Evolutionary conservation across 1,140 invertebrate genomes (phyloP), one percentile per base, ranked within the genome.

Genomic region (Babylonia areolata): DNA sequence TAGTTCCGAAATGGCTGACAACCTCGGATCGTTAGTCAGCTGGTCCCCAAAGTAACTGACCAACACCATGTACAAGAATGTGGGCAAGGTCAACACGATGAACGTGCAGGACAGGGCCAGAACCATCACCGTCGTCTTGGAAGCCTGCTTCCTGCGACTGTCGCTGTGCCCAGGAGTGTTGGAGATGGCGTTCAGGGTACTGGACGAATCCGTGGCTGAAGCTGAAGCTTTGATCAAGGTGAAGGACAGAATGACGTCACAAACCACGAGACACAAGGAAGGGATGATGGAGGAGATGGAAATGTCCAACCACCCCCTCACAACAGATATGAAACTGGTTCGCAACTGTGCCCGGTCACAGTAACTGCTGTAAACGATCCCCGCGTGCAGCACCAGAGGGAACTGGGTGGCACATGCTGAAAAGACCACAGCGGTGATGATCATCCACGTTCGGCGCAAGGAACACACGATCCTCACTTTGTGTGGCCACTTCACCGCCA

Each of bases 401-500:
- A 64, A 11, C 5, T 64, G 15, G 20, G 28, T 12, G 28, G 58
- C 58, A 23, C 15, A 64, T 5, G 58, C 58, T 12, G 28, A 23
- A 23, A 64, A 23, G 58, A 64, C 28, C 58, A 64, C 5, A 64
- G 12, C 58, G 5, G 15, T 23, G 5, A 64, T 23, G 23, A 64
- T 23, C 15, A 64, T n/a, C 58, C 58, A n/a, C 17, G 58, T 64
- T n/a, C 28, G 15, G 15, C 58, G 58, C 58, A 75, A n/a, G n/a
- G 33, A 35, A 6, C 73, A 75, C 73, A 75, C 12, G 9, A 35
- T 75, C 33, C 37, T 33, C 73, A 75, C 35, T 33, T 23, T 35
- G 37, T 75, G 73, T 20, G 73, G 73, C 73, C 73, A 75, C 33
- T 35, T n/a, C 6, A 75, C 73, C 6, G 73, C 33, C 73, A 75